phyloP scores from a whole-genome alignment of 2,888 invertebrate species.

The Scaptomyza cyrtandrae region DNA sequence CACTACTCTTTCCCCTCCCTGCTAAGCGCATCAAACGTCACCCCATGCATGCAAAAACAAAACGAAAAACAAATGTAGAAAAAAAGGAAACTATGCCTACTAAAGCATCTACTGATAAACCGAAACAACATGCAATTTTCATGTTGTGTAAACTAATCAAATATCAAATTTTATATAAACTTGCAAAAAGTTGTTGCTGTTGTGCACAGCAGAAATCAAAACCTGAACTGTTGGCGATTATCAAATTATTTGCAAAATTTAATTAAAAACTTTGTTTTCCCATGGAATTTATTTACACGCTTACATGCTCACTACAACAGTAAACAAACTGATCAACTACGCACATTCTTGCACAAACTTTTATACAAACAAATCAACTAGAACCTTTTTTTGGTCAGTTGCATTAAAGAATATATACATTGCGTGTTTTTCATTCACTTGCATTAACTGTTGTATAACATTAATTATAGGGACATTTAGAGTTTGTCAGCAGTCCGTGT shows the following conservation, averaged over 20 bases:
- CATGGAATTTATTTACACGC: slow-evolving; percentile 50
- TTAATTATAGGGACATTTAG: slow-evolving; percentile 47
- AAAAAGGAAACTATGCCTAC: slow-evolving; percentile 5
- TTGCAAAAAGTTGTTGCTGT: slow-evolving; percentile 4
- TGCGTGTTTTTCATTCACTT: slow-evolving; percentile 13
- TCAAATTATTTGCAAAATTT: slow-evolving; percentile 66
- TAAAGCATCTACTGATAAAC: slow-evolving; percentile 40
- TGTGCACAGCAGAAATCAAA: slow-evolving; percentile 52
- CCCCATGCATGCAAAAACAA: slow-evolving; percentile 22
- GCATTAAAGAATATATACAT: slow-evolving; percentile 14
- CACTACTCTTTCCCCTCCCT: not conserved
- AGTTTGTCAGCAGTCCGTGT: slow-evolving; percentile 1
- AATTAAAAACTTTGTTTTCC: slow-evolving; percentile 66
- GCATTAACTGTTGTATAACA: slow-evolving; percentile 46
- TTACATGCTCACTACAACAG: slow-evolving; percentile 4
- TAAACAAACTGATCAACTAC: slow-evolving; percentile 40
- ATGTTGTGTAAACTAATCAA: slow-evolving; percentile 69
- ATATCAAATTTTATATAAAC: slow-evolving; percentile 51
- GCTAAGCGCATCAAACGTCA: slow-evolving; percentile 20
- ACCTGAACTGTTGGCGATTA: slow-evolving; percentile 29
- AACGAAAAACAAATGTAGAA: not conserved
- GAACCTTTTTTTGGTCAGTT: slow-evolving; percentile 8
- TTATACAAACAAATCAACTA: not conserved
- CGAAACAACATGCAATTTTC: slow-evolving; percentile 56
- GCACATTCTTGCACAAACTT: too few species aligned